phyloP scores from a whole-genome alignment of 2,797 vertebrate genomes.

The Malacoraja senta region DNA sequence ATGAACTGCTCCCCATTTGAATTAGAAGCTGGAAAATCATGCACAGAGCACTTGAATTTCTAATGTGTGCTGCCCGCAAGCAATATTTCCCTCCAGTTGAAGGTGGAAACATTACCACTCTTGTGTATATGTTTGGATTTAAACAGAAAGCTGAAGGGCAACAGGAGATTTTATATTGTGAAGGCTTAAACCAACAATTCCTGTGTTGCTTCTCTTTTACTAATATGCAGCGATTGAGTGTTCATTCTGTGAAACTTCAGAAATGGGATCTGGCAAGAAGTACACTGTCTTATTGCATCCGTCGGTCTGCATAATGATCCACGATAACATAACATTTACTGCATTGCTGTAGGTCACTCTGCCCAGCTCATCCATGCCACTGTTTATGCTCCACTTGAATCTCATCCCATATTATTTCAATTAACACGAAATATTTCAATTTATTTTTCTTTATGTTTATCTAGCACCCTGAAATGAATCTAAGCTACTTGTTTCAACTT shows the following conservation, averaged over 20 bases:
- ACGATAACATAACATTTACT: background rate
- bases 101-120: background rate
- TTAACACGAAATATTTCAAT: background rate
- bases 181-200: background rate
- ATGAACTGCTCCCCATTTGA: background rate
- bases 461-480: background rate
- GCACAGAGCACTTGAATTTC: no score
- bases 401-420: background rate
- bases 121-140: background rate
- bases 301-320: background rate
- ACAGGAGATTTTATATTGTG: background rate
- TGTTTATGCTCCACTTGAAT: background rate
- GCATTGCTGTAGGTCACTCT: background rate
- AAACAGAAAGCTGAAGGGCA: background rate
- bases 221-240: background rate
- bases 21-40: slow-evolving; percentile 16
- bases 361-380: background rate
- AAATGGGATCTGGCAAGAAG: background rate
- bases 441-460: background rate
- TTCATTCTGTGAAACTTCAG: background rate
- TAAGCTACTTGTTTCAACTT: background rate
- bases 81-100: background rate
- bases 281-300: background rate
- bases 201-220: background rate
- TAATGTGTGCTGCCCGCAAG: background rate